These are phyloP conservation scores for Brachionus sp. DNA, from an alignment of 1,140 invertebrate genomes.

Conservation along the genomic window DNA sequence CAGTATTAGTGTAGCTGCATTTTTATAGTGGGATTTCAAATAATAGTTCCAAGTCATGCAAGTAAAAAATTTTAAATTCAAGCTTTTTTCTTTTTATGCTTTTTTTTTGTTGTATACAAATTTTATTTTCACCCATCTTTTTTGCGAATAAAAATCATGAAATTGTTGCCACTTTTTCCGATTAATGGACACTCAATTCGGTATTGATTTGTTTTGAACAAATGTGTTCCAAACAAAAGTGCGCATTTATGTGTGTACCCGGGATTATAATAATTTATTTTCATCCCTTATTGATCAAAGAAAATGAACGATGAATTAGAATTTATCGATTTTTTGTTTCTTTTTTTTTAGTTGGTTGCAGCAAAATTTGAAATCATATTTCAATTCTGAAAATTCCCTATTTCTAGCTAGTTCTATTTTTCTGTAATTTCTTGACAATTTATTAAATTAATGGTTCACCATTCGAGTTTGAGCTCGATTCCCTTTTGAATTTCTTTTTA, in stretches of 20 bases:
- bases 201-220: conserved; percentile 13
- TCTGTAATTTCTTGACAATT: conserved; percentile 28
- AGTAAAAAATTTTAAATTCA: conserved; percentile 17
- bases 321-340: conserved; percentile 37
- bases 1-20: conserved; percentile 18
- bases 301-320: conserved; percentile 27
- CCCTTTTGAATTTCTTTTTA: background rate
- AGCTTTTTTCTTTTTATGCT: conserved; percentile 27
- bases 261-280: conserved; percentile 40
- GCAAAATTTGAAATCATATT: background rate
- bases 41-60: conserved; percentile 43
- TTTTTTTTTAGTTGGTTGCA: background rate
- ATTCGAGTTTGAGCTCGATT: background rate
- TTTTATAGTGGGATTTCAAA: conserved; percentile 21
- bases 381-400: background rate
- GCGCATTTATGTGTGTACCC: background rate
- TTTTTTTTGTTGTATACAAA: background rate
- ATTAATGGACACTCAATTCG: conserved; percentile 25
- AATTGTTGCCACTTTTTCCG: background rate
- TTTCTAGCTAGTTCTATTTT: background rate
- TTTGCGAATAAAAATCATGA: background rate
- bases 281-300: conserved; percentile 40
- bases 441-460: background rate
- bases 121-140: background rate
- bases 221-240: background rate